Evolutionary conservation across 2,113 vertebrate genomes (phyloP).

Genomic region (Leucopsar rothschildi): DNA sequence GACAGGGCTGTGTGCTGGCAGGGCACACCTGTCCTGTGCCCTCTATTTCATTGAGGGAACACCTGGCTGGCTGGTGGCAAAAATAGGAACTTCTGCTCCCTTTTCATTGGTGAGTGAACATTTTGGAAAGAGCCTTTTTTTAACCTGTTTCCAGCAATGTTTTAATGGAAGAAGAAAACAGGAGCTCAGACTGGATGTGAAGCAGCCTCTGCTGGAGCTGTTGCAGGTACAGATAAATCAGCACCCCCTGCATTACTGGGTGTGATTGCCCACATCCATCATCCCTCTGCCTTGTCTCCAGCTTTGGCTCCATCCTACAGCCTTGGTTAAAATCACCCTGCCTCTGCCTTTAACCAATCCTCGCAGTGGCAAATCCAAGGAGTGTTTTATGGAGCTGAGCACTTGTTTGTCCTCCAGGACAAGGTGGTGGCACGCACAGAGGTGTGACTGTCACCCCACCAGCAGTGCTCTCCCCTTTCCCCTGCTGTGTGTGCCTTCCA

Average conservation of each 20-base stretch:
- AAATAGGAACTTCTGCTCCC: neutral
- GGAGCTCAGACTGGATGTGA: neutral
- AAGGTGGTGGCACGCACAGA: accelerated
- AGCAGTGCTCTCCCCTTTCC: accelerated
- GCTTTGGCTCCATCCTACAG: neutral
- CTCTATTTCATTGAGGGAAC: neutral
- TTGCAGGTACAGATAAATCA: conserved; percentile 1
- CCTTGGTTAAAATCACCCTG: neutral
- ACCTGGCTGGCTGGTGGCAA: neutral
- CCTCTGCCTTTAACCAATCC: neutral
- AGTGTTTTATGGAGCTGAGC: neutral
- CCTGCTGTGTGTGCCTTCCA: neutral
- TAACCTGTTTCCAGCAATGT: neutral
- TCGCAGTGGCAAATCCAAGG: neutral
- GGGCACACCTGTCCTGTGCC: neutral
- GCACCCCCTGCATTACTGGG: neutral
- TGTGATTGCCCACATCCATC: conserved; percentile 43
- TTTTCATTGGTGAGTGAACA: neutral
- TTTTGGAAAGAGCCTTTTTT: neutral
- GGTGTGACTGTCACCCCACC: neutral
- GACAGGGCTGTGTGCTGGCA: neutral
- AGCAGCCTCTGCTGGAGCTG: neutral
- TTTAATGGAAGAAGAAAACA: neutral
- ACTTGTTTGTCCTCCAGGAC: neutral
- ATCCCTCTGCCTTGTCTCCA: neutral